Evolutionary conservation across 1,140 invertebrate genomes (phyloP).

Genomic region (Musca domestica): DNA sequence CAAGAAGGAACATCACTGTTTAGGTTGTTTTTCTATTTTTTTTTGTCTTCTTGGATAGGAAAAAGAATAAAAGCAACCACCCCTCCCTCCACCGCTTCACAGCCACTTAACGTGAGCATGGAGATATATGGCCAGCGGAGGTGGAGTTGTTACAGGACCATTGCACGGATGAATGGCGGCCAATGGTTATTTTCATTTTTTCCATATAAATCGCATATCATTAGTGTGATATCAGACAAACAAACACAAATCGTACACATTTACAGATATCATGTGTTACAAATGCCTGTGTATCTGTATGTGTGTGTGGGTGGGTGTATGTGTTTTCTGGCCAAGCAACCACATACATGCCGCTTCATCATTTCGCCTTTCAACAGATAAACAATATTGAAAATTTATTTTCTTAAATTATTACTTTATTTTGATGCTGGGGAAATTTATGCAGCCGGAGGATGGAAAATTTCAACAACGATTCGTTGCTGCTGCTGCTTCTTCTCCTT

Average conservation of each 20-base stretch:
- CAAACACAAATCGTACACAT: too few species aligned
- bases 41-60: too few species aligned
- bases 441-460: too few species aligned
- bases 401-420: slow-evolving; percentile 18
- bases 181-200: slow-evolving; percentile 19
- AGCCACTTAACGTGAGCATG: too few species aligned
- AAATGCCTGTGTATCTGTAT: background rate
- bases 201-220: slow-evolving; percentile 8
- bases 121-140: background rate
- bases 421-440: background rate
- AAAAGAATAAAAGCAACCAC: too few species aligned
- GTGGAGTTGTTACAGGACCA: slow-evolving; percentile 8
- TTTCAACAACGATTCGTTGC: too few species aligned
- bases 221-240: background rate
- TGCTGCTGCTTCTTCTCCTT: too few species aligned
- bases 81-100: too few species aligned
- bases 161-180: background rate
- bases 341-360: background rate
- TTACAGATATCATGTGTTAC: background rate
- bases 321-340: background rate
- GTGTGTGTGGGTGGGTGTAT: background rate
- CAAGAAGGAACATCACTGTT: too few species aligned
- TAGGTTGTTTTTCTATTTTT: too few species aligned
- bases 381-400: slow-evolving; percentile 10
- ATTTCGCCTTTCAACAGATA: background rate